A percentile compares a stretch with the other conserved stretches of the same genome.
Conservation (phyloP, 1,140 invertebrate genomes). For the Anthonomus grandis region DNA sequence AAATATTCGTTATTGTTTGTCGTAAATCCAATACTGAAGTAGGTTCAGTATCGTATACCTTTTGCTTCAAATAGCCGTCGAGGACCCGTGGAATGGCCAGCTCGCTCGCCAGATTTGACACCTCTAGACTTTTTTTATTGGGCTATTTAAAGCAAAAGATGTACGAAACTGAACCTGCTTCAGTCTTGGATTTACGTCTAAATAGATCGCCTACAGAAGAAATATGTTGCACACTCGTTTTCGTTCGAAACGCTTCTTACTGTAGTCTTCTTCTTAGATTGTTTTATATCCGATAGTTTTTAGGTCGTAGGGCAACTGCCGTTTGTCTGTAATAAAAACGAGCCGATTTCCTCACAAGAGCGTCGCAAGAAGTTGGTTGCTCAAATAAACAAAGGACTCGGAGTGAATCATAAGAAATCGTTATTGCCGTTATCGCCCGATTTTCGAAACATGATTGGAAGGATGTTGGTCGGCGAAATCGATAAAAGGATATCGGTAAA, state of each 20-base stretch:
- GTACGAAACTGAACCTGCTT: too few relatives aligned
- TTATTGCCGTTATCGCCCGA: conserved; percentile 46
- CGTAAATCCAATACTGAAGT: too few relatives aligned
- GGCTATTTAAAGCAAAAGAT: too few relatives aligned
- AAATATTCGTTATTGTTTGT: too few relatives aligned
- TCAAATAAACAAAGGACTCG: conserved; percentile 62
- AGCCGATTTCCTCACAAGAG: conserved; percentile 53
- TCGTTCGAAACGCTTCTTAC: conserved; percentile 18
- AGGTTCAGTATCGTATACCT: too few relatives aligned
- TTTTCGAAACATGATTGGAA: conserved; percentile 37
- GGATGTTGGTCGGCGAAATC: conserved; percentile 39
- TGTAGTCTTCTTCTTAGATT: not conserved
- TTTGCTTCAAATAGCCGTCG: too few relatives aligned
- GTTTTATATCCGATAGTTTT: conserved; percentile 57
- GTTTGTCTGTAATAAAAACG: conserved; percentile 53
- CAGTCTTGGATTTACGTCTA: too few relatives aligned
- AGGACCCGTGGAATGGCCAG: too few relatives aligned
- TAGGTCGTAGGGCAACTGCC: conserved; percentile 62
- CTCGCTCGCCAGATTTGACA: too few relatives aligned
- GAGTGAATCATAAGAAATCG: conserved; percentile 49
- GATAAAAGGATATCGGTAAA: conserved; percentile 39
- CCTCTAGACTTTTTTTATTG: too few relatives aligned
- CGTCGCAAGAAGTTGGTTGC: conserved; percentile 58
- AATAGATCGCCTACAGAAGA: too few relatives aligned
- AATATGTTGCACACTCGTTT: too few relatives aligned